Evolutionary conservation across 1,140 invertebrate genomes (phyloP).

Genomic region (Phenacoccus solenopsis): DNA sequence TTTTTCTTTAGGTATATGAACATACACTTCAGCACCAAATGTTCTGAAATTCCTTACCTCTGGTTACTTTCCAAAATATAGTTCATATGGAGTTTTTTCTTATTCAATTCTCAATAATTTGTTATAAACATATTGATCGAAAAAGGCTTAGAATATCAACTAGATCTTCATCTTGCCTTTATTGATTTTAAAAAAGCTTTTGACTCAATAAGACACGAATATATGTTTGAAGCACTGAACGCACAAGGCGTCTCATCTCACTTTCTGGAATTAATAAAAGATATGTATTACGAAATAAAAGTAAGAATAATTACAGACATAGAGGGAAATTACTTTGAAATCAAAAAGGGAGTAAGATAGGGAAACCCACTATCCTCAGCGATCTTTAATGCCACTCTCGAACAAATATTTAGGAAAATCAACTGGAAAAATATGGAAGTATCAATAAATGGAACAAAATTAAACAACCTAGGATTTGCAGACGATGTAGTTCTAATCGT

Average conservation of each 20-base stretch:
- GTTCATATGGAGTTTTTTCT: too few relatives aligned
- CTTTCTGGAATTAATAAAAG: background rate
- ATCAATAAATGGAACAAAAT: slow-evolving; percentile 27
- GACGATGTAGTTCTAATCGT: slow-evolving; percentile 30
- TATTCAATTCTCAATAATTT: too few relatives aligned
- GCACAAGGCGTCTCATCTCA: background rate
- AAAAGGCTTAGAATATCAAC: too few relatives aligned
- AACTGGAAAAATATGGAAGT: slow-evolving; percentile 23
- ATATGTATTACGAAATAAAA: background rate
- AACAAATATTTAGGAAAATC: slow-evolving; percentile 21
- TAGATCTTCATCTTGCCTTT: too few relatives aligned
- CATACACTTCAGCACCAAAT: too few relatives aligned
- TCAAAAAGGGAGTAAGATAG: slow-evolving; percentile 21
- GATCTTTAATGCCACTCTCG: slow-evolving; percentile 24
- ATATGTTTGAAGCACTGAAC: too few relatives aligned
- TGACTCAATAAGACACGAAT: too few relatives aligned
- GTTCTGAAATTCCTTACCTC: too few relatives aligned
- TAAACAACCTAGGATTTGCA: slow-evolving; percentile 31
- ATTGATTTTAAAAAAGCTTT: too few relatives aligned
- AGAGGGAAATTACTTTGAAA: background rate
- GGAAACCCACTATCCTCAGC: slow-evolving; percentile 23
- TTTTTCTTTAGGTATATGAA: too few relatives aligned
- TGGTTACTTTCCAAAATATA: too few relatives aligned
- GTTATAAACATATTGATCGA: too few relatives aligned
- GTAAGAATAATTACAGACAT: slow-evolving; percentile 4